Evolutionary conservation across 2,888 invertebrate genomes (phyloP).

Genomic region (Heliconius ismenius): DNA sequence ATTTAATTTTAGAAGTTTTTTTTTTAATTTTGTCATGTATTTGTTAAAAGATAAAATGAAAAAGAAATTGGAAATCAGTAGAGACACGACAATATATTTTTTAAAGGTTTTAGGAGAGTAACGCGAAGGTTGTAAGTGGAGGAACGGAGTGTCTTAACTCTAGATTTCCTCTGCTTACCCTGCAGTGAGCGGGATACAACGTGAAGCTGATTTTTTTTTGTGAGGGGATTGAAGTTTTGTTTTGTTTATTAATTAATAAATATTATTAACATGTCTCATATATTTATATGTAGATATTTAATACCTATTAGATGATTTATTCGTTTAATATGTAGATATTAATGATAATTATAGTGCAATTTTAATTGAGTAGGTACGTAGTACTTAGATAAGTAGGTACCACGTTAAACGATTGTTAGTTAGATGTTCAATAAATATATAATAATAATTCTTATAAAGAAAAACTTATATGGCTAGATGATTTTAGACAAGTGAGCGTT

Average conservation of each 20-base stretch:
- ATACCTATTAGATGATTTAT: not conserved
- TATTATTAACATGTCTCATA: not conserved
- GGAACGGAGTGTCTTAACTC: too few relatives aligned
- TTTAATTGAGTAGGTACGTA: not conserved
- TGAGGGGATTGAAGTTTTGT: not conserved
- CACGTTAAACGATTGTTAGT: not conserved
- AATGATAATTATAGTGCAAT: not conserved
- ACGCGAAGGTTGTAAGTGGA: too few relatives aligned
- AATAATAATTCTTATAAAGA: not conserved
- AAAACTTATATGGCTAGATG: not conserved
- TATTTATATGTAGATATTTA: not conserved
- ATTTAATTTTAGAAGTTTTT: not conserved
- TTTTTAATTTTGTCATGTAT: too few relatives aligned
- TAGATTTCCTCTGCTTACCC: too few relatives aligned
- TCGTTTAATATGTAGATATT: not conserved
- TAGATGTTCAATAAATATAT: not conserved
- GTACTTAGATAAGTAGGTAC: not conserved
- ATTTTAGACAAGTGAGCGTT: not conserved
- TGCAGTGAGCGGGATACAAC: too few relatives aligned
- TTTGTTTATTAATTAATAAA: not conserved
- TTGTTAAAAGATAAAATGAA: not conserved
- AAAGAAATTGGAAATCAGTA: not conserved
- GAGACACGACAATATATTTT: too few relatives aligned
- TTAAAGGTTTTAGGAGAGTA: too few relatives aligned
- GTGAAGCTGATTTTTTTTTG: not conserved